Base-by-base conservation (phyloP, 2,888 invertebrate species). In the Dryadula phaetusa region DNA sequence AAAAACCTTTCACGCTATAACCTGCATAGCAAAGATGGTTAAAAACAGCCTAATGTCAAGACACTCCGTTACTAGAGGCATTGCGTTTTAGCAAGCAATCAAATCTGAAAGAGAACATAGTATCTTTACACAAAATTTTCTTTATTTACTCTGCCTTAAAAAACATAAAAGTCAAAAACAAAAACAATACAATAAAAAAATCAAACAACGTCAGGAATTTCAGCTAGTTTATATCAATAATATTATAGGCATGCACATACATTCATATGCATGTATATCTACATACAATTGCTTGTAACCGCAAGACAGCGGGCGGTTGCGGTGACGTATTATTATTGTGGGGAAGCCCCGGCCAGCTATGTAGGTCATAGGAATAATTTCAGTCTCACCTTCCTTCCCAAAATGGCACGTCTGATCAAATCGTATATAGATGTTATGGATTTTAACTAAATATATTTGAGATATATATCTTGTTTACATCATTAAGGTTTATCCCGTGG, bases 251-350 rank as follows among this genome's bases (percentile, higher is more conserved):
- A 37, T 56, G 40, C 40, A 1, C 22, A n/a, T 14, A 34, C 18
- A 34, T 18, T 5, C 32, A 16, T 64, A 56, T 62, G 52, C 52
- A 49, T 14, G 25, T 10, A 25, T 28, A 18, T 42, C 56, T 62
- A 56, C 62, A 32, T 52, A 63, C 60, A 66, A 69, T 58, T 62
- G 22, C 62, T 42, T 20, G 53, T 60, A 52, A 66, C 69, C 69
- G 37, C 69, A 69, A 69, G 63, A 66, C 69, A 69, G 69, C 66
- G 53, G 60, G 63, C 40, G 69, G 66, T 60, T 60, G 62, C 52
- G 44, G 62, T 69, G 69, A 69, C 69, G 66, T 69, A 69, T 69
- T 69, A 69, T 65, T 62, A 58, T 65, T 65, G 69, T 52, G 65
- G 65, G 49, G 58, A 58, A 44, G 56, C 64, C 62, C 54, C 40